Conservation (phyloP, 92 coral and sea anemone species). For the Siderastrea radians region DNA sequence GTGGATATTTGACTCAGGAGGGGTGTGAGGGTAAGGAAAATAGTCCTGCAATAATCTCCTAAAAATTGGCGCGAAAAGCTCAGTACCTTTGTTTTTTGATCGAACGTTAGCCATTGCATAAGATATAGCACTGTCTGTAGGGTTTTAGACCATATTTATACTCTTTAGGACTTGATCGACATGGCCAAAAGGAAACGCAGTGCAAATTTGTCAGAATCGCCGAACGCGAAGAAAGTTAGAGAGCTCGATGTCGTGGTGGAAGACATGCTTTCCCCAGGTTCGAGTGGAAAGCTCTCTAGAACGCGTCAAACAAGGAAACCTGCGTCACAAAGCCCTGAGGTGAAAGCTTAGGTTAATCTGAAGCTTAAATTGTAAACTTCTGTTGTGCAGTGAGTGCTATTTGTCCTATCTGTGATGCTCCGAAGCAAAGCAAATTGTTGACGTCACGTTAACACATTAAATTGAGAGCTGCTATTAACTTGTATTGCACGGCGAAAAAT, state of each 20-base stretch:
- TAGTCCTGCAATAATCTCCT: background rate
- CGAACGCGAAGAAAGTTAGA: conserved; percentile 11
- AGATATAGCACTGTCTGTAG: background rate
- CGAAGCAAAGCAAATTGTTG: no score
- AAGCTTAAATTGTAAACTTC: background rate
- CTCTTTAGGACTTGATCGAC: background rate
- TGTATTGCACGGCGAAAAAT: no score
- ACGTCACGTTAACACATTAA: no score
- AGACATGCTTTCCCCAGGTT: background rate
- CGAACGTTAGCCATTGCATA: background rate
- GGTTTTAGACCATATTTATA: background rate
- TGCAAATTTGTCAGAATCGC: background rate
- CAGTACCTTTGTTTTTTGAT: background rate
- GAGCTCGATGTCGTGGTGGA: background rate
- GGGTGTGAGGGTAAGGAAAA: conserved; percentile 1
- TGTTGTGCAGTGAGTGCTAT: background rate
- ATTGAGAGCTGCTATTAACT: no score
- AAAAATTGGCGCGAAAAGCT: conserved; percentile 39
- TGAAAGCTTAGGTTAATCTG: background rate
- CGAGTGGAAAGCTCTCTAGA: background rate
- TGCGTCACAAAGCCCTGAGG: background rate
- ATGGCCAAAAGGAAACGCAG: conserved; percentile 28
- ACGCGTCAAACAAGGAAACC: background rate
- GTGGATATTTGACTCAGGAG: background rate
- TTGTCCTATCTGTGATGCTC: background rate